phyloP scores from a whole-genome alignment of 2,888 invertebrate species.

The Plutella xylostella region DNA sequence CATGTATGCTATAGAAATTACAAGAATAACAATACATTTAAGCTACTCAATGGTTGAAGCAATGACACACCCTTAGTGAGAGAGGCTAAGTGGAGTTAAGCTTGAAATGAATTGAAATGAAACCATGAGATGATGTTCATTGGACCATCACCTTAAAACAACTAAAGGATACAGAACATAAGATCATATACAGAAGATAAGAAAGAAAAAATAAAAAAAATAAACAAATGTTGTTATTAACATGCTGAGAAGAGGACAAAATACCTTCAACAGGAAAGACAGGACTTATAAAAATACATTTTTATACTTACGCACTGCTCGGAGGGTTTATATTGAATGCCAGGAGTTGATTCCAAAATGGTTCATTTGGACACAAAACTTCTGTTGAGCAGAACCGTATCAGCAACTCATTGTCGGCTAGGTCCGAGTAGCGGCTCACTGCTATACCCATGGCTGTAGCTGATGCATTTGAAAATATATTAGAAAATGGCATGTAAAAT shows the following conservation, averaged over 20 bases:
- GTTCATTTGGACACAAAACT: conserved; percentile 85
- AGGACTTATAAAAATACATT: neutral
- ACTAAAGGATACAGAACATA: no score
- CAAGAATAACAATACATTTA: no score
- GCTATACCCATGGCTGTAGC: conserved; percentile 87
- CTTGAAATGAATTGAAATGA: neutral
- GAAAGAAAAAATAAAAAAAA: no score
- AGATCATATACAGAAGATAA: no score
- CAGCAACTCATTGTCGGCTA: conserved; percentile 84
- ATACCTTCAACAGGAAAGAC: neutral
- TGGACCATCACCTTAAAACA: no score
- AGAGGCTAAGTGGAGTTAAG: neutral
- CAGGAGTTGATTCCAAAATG: conserved; percentile 94
- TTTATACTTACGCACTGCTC: conserved; percentile 72
- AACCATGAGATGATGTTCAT: neutral
- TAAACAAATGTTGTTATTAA: neutral
- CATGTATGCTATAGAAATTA: no score
- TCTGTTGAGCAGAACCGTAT: conserved; percentile 83
- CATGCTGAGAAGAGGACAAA: neutral
- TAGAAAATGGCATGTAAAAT: no score
- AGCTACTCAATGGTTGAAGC: neutral
- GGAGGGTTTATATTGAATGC: conserved; percentile 92
- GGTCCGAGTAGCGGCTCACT: conserved; percentile 82
- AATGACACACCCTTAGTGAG: neutral
- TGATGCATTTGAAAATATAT: no score